These are phyloP conservation scores for Platichthys stellatus DNA, from an alignment of 2,113 vertebrate species.

Conservation along the genomic window DNA sequence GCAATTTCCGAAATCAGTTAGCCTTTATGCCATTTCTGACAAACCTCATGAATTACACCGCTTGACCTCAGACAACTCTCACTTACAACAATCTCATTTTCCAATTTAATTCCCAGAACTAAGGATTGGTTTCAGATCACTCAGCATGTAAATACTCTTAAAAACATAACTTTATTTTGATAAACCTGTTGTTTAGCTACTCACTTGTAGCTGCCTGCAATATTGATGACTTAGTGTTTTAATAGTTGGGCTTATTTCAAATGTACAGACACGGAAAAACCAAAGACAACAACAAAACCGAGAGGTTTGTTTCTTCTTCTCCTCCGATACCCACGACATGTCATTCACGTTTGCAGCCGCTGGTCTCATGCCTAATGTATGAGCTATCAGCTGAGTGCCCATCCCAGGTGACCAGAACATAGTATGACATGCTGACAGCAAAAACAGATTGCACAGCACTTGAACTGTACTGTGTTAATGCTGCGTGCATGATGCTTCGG, in stretches of 20 bases:
- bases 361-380: constrained; percentile 44
- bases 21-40: too few relatives aligned
- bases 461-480: constrained; percentile 21
- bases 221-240: not conserved
- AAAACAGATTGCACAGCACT: constrained; percentile 37
- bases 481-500: constrained; percentile 20
- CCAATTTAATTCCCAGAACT: not conserved
- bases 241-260: not conserved
- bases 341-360: constrained; percentile 27
- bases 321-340: constrained; percentile 16
- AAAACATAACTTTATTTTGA: not conserved
- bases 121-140: not conserved
- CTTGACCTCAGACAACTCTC: not conserved
- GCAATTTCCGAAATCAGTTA: too few relatives aligned
- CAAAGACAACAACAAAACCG: constrained; percentile 7
- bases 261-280: not conserved
- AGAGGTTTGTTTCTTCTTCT: constrained; percentile 4
- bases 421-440: constrained; percentile 43
- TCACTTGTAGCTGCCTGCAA: not conserved
- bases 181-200: not conserved
- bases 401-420: constrained; percentile 42
- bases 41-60: not conserved
- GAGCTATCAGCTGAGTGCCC: constrained; percentile 55
- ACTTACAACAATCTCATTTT: not conserved
- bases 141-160: not conserved